These are phyloP conservation scores for Sinocyclocheilus maitianheensis DNA, from an alignment of 2,113 vertebrate genomes.

Conservation along the genomic window DNA sequence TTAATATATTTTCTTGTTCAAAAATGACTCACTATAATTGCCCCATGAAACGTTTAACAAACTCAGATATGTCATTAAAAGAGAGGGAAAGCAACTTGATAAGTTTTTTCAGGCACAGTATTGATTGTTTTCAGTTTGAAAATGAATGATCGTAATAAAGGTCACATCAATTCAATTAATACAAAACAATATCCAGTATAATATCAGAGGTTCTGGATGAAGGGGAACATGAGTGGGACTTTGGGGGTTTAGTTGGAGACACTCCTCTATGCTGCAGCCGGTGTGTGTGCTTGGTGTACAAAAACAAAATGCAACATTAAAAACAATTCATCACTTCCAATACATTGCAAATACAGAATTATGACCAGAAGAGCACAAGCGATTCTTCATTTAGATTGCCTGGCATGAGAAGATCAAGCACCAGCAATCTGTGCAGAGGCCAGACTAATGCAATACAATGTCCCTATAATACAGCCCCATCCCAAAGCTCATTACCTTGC, in stretches of 20 bases:
- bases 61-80: neutral
- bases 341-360: constrained; percentile 57
- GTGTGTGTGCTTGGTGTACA: constrained; percentile 39
- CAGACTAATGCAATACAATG: constrained; percentile 54
- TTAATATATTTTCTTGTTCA: neutral
- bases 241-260: neutral
- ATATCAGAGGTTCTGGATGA: neutral
- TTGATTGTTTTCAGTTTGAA: neutral
- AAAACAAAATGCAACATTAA: constrained; percentile 44
- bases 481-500: constrained; percentile 60
- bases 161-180: neutral
- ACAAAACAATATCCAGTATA: neutral
- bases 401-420: constrained; percentile 54
- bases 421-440: constrained; percentile 50
- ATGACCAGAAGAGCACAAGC: constrained; percentile 48
- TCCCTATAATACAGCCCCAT: constrained; percentile 55
- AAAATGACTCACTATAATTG: neutral
- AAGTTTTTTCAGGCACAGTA: neutral
- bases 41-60: neutral
- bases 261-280: neutral
- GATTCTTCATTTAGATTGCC: constrained; percentile 66
- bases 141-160: neutral
- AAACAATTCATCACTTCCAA: constrained; percentile 56
- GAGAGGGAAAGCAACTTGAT: neutral
- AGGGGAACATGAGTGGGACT: neutral